These are phyloP conservation scores for Turritopsis rubra DNA, from an alignment of 30 jellyfish, hydroid and myxozoan genomes.

Conservation along the genomic window DNA sequence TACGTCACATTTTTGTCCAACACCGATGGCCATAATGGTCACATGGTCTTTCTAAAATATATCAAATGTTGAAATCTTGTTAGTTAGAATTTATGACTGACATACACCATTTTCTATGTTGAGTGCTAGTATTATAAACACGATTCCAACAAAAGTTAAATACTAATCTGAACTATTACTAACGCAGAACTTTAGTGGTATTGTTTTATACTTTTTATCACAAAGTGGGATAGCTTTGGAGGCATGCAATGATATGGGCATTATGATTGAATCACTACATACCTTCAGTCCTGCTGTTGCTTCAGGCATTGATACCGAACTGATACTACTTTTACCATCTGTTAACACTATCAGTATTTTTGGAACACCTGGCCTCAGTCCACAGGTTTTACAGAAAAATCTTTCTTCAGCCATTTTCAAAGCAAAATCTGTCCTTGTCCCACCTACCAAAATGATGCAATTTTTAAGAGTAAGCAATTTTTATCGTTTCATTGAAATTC, in stretches of 20 bases:
- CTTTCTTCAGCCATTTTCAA: constrained; percentile 43
- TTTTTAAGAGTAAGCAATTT: background rate
- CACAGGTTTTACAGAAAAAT: constrained; percentile 72
- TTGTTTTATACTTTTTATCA: too few relatives aligned
- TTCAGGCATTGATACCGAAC: constrained; percentile 5
- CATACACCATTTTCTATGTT: too few relatives aligned
- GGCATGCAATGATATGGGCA: too few relatives aligned
- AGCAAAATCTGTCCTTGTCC: constrained; percentile 74
- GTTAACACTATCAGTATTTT: constrained; percentile 70
- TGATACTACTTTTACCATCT: constrained; percentile 61
- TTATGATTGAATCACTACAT: too few relatives aligned
- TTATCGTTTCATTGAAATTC: background rate
- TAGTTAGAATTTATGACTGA: too few relatives aligned
- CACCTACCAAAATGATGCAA: constrained; percentile 47
- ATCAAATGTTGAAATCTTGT: too few relatives aligned
- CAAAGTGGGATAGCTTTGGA: too few relatives aligned
- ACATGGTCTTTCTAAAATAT: background rate
- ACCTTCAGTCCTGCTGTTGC: background rate
- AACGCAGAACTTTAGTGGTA: too few relatives aligned
- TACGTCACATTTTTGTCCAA: constrained; percentile 35
- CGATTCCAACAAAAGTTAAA: too few relatives aligned
- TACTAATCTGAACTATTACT: too few relatives aligned
- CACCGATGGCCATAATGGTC: constrained; percentile 56
- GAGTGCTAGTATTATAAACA: too few relatives aligned
- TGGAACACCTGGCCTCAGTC: constrained; percentile 37